Conservation (phyloP, 2,113 vertebrate species). For the Nanorana parkeri region DNA sequence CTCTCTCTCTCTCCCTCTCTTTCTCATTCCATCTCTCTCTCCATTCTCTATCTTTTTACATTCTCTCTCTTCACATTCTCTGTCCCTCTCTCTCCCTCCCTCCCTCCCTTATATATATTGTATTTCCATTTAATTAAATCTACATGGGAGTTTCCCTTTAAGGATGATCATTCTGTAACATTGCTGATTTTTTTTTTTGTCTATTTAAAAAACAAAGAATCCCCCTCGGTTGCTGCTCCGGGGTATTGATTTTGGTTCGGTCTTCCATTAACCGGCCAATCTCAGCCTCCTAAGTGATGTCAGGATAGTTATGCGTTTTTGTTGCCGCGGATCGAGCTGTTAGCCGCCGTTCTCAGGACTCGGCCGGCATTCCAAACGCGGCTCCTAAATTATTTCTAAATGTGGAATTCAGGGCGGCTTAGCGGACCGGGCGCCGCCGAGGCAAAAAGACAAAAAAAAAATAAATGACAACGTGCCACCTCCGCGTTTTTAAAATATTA, state of each 20-base stretch:
- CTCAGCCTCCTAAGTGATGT: constrained; percentile 87
- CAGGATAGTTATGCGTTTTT: constrained; percentile 82
- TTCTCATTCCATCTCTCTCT: too few species aligned
- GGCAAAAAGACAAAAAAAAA: constrained; percentile 3
- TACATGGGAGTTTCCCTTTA: neutral
- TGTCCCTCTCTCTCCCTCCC: too few species aligned
- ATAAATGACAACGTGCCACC: constrained; percentile 84
- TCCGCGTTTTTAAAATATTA: constrained; percentile 88
- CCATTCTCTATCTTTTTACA: too few species aligned
- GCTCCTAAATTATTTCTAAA: constrained; percentile 88
- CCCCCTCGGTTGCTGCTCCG: constrained; percentile 76
- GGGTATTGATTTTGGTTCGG: constrained; percentile 85
- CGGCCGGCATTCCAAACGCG: constrained; percentile 78
- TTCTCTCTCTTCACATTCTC: too few species aligned
- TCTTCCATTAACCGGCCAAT: constrained; percentile 88
- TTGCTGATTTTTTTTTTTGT: constrained; percentile 79
- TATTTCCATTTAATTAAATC: too few species aligned
- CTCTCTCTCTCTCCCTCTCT: too few species aligned
- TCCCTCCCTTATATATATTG: too few species aligned
- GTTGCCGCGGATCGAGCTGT: constrained; percentile 77
- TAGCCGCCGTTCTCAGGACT: constrained; percentile 81
- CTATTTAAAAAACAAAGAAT: constrained; percentile 72
- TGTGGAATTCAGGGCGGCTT: constrained; percentile 81
- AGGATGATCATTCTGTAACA: constrained; percentile 70
- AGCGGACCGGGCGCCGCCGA: constrained; percentile 75